Evolutionary conservation across 1,140 invertebrate genomes (phyloP).

Genomic region (Bicyclus anynana): DNA sequence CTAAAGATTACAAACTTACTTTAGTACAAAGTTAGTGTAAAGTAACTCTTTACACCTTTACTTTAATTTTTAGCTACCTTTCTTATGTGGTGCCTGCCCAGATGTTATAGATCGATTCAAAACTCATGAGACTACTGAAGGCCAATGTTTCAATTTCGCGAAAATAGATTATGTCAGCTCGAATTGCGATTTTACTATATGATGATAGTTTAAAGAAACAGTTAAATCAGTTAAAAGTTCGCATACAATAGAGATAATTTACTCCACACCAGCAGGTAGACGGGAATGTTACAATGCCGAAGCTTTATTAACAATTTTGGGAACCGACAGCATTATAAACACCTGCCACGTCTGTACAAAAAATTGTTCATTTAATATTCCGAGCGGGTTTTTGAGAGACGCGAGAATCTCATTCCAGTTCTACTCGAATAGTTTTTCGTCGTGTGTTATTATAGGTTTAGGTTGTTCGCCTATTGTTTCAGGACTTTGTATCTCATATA

Average conservation of each 20-base stretch:
- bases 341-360: conserved; percentile 16
- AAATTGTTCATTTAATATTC: conserved; percentile 42
- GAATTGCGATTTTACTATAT: too few species aligned
- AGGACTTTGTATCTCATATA: conserved; percentile 26
- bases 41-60: too few species aligned
- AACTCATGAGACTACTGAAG: too few species aligned
- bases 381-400: conserved; percentile 21
- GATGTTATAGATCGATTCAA: too few species aligned
- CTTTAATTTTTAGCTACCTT: too few species aligned
- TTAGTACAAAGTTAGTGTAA: too few species aligned
- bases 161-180: too few species aligned
- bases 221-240: conserved; percentile 20
- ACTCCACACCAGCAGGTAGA: conserved; percentile 5
- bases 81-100: too few species aligned
- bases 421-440: conserved; percentile 29
- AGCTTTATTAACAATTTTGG: conserved; percentile 23
- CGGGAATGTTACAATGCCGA: conserved; percentile 6
- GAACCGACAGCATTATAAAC: conserved; percentile 23
- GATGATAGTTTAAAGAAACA: not conserved
- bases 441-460: conserved; percentile 27
- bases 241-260: conserved; percentile 16
- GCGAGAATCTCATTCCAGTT: conserved; percentile 26
- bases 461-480: conserved; percentile 24
- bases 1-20: too few species aligned
- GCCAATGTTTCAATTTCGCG: too few species aligned